Evolutionary conservation across 2,113 vertebrate species (phyloP), one percentile per base, ranked within the genome.

Genomic region (Ptyas mucosa): DNA sequence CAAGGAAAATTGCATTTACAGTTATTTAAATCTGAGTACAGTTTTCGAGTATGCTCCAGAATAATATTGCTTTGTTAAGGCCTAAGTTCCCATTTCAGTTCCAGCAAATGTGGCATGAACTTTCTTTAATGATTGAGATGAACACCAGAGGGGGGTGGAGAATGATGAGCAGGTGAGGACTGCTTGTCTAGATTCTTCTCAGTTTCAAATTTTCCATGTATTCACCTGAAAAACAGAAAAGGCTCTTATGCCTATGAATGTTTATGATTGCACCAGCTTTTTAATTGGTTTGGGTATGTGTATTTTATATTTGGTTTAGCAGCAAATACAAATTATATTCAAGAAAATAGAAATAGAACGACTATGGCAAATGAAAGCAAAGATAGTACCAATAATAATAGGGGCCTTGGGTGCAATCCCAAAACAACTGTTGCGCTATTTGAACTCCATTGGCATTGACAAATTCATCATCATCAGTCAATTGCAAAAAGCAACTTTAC

Each of bases 231-330:
- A 53, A 54, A 20, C 5, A 52, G 86, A 52, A 87, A 24, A 52
- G 49, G 14, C 51, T 20, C 14, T 10, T 43, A 55, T 34, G 54
- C 26, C 14, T 43, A 51, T 14, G n/a, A 14, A 87, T 91, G 23
- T 43, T 53, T 39, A 85, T 39, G 51, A 81, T 91, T 54, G 43
- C n/a, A 53, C 26, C 18, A 58, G 26, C 43, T 61, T 87, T 51
- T 29, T 21, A 21, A 57, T 11, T 11, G 4, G 10, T 34, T 87
- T 43, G 8, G 11, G 1, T 21, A 46, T 34, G 26, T 26, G 3
- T 87, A 69, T 4, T 69, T 69, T 69, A 2, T 88, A 43, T 55
- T 43, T 39, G 5, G 29, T 57, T 90, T 34, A 96, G 94, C 92
- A 93, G 15, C n/a, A 81, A 39, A 81, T 39, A 81, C 15, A 81